phyloP scores from a whole-genome alignment of 2,888 invertebrate species.

The Monopis laevigella region DNA sequence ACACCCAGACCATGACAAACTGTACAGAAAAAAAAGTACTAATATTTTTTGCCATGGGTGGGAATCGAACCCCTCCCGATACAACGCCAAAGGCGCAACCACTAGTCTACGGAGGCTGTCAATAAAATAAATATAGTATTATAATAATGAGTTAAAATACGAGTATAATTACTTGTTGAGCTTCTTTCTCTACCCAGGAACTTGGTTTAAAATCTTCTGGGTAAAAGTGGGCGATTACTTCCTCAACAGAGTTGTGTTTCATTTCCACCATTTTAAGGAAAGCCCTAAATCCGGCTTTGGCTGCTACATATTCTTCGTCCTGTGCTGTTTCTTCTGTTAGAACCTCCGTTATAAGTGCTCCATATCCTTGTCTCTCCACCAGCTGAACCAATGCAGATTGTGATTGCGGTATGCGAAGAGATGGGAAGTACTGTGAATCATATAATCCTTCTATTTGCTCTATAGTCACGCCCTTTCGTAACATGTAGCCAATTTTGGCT shows the following conservation, averaged over 20 bases:
- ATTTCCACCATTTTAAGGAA: conserved; percentile 87
- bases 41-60: no score
- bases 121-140: not conserved
- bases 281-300: conserved; percentile 85
- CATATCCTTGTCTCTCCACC: conserved; percentile 85
- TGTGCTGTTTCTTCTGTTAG: conserved; percentile 82
- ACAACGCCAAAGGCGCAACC: no score
- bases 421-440: conserved; percentile 81
- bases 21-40: no score
- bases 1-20: no score
- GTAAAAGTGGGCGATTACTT: conserved; percentile 82
- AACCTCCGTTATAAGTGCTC: conserved; percentile 82
- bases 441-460: conserved; percentile 82
- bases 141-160: conserved; percentile 37
- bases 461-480: conserved; percentile 78
- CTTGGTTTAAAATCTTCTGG: conserved; percentile 85
- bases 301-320: conserved; percentile 79
- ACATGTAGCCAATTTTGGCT: conserved; percentile 82
- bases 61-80: no score
- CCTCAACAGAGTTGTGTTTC: conserved; percentile 83
- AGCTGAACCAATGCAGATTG: conserved; percentile 86
- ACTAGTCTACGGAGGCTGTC: no score
- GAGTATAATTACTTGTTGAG: no score
- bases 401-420: conserved; percentile 80
- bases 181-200: conserved; percentile 81